Conservation (phyloP, 2,113 vertebrate species). For the Micronisus gabar region DNA sequence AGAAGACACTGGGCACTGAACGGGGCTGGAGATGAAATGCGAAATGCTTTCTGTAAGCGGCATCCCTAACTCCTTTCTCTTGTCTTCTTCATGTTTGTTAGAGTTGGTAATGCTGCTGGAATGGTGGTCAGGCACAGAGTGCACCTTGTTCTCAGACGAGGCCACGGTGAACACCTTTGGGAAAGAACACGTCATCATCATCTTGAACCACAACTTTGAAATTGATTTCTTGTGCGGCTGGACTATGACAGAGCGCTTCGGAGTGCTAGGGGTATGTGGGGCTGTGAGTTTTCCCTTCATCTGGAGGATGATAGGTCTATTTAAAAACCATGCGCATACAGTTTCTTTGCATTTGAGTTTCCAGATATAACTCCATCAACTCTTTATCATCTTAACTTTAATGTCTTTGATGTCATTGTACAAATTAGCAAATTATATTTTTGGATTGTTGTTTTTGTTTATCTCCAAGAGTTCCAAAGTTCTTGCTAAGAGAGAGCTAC, state of each 20-base stretch:
- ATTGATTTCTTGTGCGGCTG: slow-evolving; percentile 98
- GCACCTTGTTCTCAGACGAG: slow-evolving; percentile 91
- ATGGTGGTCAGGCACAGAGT: slow-evolving; percentile 97
- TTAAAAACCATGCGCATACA: neutral
- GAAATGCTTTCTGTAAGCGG: neutral
- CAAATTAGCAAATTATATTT: neutral
- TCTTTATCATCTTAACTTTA: neutral
- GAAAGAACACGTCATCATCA: slow-evolving; percentile 93
- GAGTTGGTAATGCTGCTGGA: slow-evolving; percentile 98
- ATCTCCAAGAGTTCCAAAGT: slow-evolving; percentile 93
- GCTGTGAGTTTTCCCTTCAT: neutral
- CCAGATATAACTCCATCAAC: neutral
- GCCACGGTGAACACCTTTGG: slow-evolving; percentile 86
- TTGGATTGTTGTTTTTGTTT: neutral
- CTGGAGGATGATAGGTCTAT: neutral
- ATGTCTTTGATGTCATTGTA: neutral
- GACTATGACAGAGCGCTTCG: slow-evolving; percentile 97
- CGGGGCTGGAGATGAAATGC: neutral
- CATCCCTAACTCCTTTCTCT: neutral
- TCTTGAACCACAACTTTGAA: slow-evolving; percentile 98
- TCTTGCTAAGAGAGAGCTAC: slow-evolving; percentile 92
- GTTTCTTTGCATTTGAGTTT: neutral
- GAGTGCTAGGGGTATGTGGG: slow-evolving; percentile 88
- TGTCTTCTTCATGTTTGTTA: neutral
- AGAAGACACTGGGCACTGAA: neutral